A percentile compares a stretch with the other conserved stretches of the same genome.
phyloP scores from a whole-genome alignment of 2,797 vertebrate species.

The Enteromius mattozi region DNA sequence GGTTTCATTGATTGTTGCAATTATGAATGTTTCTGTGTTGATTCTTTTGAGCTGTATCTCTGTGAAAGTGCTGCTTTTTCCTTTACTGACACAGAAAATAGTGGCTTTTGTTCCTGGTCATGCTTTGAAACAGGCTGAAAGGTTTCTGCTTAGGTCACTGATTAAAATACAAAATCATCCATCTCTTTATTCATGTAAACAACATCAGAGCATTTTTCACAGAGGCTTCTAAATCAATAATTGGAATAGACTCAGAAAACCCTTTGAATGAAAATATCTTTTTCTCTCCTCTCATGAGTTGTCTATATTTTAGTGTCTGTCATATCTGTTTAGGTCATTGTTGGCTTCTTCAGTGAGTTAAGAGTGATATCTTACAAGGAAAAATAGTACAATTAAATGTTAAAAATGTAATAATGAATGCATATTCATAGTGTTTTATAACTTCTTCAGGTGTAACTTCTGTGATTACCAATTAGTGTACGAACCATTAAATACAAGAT shows the following conservation, averaged over 20 bases:
- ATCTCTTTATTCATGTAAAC: background rate
- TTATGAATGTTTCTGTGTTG: background rate
- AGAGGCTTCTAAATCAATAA: constrained; percentile 15
- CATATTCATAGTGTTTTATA: background rate
- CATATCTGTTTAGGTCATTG: background rate
- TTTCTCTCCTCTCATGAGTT: background rate
- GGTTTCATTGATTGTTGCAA: background rate
- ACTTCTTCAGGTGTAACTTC: background rate
- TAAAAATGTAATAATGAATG: background rate
- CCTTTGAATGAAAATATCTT: background rate
- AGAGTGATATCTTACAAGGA: background rate
- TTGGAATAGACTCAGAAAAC: background rate
- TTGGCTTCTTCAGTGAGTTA: background rate
- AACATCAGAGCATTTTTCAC: background rate
- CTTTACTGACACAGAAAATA: background rate
- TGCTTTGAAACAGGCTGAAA: constrained; percentile 6
- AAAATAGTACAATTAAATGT: background rate
- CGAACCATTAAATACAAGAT: background rate
- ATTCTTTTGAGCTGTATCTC: background rate
- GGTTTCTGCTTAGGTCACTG: background rate
- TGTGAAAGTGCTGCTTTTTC: background rate
- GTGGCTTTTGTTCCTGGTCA: background rate
- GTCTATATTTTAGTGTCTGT: background rate
- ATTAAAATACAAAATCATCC: constrained; percentile 16
- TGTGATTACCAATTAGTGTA: background rate